These are phyloP conservation scores for Epinephelus fuscoguttatus DNA, from an alignment of 2,113 vertebrate genomes.

Conservation along the genomic window DNA sequence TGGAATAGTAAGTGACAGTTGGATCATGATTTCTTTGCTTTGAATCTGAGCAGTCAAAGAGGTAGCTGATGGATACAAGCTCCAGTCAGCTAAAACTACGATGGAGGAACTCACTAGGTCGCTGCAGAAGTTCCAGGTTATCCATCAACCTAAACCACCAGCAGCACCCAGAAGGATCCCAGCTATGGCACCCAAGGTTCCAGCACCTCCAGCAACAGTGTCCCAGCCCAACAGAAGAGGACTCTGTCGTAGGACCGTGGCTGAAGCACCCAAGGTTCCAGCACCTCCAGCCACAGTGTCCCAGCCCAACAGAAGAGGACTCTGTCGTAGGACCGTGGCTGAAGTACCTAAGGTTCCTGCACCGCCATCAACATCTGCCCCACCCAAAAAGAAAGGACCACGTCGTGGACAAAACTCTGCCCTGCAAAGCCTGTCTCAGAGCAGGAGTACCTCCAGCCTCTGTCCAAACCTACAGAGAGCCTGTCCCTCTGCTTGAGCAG, in stretches of 20 bases:
- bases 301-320: not conserved
- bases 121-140: not conserved
- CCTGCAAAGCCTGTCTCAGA: not conserved
- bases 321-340: not conserved
- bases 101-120: not conserved
- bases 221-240: not conserved
- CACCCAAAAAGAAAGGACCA: not conserved
- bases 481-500: not conserved
- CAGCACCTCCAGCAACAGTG: not conserved
- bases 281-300: not conserved
- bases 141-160: not conserved
- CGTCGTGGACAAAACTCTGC: not conserved
- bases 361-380: not conserved
- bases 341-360: not conserved
- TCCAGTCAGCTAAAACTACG: not conserved
- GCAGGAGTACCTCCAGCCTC: not conserved
- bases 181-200: not conserved
- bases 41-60: conserved; percentile 1
- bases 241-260: no score
- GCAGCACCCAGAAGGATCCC: not conserved
- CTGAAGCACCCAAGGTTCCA: not conserved
- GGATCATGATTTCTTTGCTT: not conserved
- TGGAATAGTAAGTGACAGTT: not conserved
- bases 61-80: not conserved
- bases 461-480: not conserved